A percentile compares a stretch with the other conserved stretches of the same genome.
These are phyloP conservation scores for Mirounga angustirostris DNA, from an alignment of 2,113 vertebrate genomes.

Conservation along the genomic window DNA sequence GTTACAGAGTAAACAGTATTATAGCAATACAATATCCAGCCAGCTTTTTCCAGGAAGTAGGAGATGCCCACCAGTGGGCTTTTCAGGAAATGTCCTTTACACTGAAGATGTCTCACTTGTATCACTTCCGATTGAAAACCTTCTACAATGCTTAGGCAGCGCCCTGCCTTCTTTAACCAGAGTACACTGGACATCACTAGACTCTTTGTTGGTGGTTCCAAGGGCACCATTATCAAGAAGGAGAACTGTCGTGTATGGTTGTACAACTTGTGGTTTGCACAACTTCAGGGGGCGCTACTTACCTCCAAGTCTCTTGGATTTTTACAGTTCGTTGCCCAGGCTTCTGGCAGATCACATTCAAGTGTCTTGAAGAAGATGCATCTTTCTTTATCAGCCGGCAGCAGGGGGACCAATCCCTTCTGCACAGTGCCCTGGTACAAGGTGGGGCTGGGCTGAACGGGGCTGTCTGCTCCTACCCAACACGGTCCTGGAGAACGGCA, in stretches of 20 bases:
- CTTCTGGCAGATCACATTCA: not conserved
- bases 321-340: not conserved
- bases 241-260: not conserved
- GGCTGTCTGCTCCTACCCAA: not conserved
- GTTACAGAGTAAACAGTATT: not conserved
- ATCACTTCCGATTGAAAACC: not conserved
- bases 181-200: not conserved
- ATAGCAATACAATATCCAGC: not conserved
- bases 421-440: not conserved
- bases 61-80: not conserved
- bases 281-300: not conserved
- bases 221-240: not conserved
- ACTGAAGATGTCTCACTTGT: not conserved
- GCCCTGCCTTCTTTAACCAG: not conserved
- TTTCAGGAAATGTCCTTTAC: not conserved
- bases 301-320: fast-evolving
- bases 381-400: not conserved
- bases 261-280: not conserved
- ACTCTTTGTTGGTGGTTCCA: not conserved
- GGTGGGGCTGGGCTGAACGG: fast-evolving
- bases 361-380: not conserved
- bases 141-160: not conserved
- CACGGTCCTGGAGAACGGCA: not conserved
- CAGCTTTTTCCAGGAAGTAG: not conserved
- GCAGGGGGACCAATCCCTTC: not conserved